Conservation (phyloP, 2,113 vertebrate genomes). For the Pyxicephalus adspersus region DNA sequence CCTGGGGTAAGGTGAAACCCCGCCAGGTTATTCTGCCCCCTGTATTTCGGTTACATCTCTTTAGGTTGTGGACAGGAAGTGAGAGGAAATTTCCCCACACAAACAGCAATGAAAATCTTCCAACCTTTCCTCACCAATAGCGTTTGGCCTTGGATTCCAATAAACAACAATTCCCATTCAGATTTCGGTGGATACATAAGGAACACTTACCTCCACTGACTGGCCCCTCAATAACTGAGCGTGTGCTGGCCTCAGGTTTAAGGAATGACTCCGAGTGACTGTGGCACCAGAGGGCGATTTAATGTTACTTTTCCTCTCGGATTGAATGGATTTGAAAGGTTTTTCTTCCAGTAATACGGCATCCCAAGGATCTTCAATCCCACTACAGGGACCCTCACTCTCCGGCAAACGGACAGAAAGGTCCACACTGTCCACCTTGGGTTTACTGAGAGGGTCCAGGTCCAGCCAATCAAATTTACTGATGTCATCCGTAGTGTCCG, state of each 20-base stretch:
- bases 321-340: constrained; percentile 67
- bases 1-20: too few relatives aligned
- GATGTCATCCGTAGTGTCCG: constrained; percentile 72
- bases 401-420: constrained; percentile 58
- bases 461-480: constrained; percentile 94
- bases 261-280: constrained; percentile 87
- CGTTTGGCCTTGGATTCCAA: too few relatives aligned
- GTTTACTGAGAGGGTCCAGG: constrained; percentile 91
- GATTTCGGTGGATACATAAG: too few relatives aligned
- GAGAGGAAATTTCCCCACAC: too few relatives aligned
- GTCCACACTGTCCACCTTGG: constrained; percentile 81
- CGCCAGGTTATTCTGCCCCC: too few relatives aligned
- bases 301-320: constrained; percentile 74
- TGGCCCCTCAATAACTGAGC: constrained; percentile 69
- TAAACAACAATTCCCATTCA: too few relatives aligned
- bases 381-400: constrained; percentile 57
- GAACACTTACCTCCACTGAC: constrained; percentile 77
- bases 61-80: too few relatives aligned
- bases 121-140: too few relatives aligned
- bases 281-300: constrained; percentile 78
- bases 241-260: constrained; percentile 80
- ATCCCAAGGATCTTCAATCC: constrained; percentile 91
- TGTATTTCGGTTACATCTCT: too few relatives aligned
- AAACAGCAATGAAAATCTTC: too few relatives aligned
- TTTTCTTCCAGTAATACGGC: constrained; percentile 88